These are phyloP conservation scores for Scotopteryx bipunctaria DNA, from an alignment of 2,888 invertebrate genomes.

Conservation along the genomic window DNA sequence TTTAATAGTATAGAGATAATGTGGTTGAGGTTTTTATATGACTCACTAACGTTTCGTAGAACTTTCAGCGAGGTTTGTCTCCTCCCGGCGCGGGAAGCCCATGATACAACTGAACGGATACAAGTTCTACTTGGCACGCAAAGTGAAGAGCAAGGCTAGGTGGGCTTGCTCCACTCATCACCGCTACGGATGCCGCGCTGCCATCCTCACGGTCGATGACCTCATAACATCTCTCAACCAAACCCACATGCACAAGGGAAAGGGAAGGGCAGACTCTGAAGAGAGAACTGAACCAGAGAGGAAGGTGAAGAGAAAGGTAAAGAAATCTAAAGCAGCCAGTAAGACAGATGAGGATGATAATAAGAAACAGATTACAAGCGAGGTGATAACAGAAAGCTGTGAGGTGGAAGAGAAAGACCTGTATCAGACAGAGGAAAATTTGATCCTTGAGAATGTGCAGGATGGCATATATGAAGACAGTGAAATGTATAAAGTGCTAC, in stretches of 20 bases:
- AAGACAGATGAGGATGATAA: neutral
- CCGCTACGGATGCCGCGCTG: constrained; percentile 50
- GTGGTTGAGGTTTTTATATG: too few species aligned
- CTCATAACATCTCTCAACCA: constrained; percentile 42
- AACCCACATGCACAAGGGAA: constrained; percentile 38
- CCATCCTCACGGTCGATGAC: constrained; percentile 49
- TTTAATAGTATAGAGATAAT: too few species aligned
- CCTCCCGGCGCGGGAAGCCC: constrained; percentile 40
- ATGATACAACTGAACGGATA: constrained; percentile 43
- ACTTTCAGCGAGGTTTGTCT: constrained; percentile 40
- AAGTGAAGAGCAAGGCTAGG: constrained; percentile 37
- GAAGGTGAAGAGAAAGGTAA: neutral
- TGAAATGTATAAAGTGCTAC: constrained; percentile 20
- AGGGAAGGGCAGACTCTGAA: neutral
- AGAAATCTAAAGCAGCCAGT: neutral
- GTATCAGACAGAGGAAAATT: constrained; percentile 7
- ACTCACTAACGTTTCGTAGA: neutral
- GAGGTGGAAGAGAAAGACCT: constrained; percentile 1
- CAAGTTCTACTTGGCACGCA: constrained; percentile 49
- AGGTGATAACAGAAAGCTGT: neutral
- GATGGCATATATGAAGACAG: constrained; percentile 9
- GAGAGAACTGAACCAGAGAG: neutral
- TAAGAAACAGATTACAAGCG: neutral
- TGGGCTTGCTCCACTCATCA: constrained; percentile 61
- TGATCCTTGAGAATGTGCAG: constrained; percentile 15